Evolutionary conservation across 2,797 vertebrate species (phyloP).

Genomic region (Sardinella longiceps): DNA sequence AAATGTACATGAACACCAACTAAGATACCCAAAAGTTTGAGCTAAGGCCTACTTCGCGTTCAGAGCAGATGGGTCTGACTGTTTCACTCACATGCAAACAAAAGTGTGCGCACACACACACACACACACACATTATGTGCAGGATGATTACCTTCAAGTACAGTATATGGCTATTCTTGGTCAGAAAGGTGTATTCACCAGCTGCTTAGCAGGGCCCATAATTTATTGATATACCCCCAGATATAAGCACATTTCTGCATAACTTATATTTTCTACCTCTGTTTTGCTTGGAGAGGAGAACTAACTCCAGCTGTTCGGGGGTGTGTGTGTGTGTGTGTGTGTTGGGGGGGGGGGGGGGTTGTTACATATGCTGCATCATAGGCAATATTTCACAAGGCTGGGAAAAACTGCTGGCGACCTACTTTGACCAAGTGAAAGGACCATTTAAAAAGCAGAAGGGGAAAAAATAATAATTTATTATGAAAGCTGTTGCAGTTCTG

Average conservation of each 20-base stretch:
- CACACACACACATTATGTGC: conserved; percentile 11
- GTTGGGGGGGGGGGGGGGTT: too few species aligned
- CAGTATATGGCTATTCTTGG: conserved; percentile 36
- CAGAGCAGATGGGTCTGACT: not conserved
- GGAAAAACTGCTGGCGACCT: conserved; percentile 54
- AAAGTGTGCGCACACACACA: conserved; percentile 9
- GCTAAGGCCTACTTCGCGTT: not conserved
- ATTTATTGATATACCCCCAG: conserved; percentile 63
- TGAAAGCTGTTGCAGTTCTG: conserved; percentile 45
- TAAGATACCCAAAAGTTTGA: not conserved
- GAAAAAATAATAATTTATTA: conserved; percentile 46
- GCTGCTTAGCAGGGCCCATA: conserved; percentile 50
- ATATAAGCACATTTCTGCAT: conserved; percentile 47
- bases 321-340: too few species aligned
- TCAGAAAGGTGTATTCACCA: conserved; percentile 36
- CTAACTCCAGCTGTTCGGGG: conserved; percentile 34
- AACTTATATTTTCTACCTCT: not conserved
- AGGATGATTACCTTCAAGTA: conserved; percentile 25
- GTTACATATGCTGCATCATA: conserved; percentile 53
- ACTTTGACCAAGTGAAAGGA: conserved; percentile 48
- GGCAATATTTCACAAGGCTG: conserved; percentile 56
- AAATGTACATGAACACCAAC: not conserved
- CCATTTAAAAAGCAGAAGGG: conserved; percentile 40
- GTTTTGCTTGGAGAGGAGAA: conserved; percentile 42
- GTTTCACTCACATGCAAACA: not conserved